These are phyloP conservation scores for Cathartes aura DNA, from an alignment of 2,113 vertebrate genomes.

Conservation along the genomic window DNA sequence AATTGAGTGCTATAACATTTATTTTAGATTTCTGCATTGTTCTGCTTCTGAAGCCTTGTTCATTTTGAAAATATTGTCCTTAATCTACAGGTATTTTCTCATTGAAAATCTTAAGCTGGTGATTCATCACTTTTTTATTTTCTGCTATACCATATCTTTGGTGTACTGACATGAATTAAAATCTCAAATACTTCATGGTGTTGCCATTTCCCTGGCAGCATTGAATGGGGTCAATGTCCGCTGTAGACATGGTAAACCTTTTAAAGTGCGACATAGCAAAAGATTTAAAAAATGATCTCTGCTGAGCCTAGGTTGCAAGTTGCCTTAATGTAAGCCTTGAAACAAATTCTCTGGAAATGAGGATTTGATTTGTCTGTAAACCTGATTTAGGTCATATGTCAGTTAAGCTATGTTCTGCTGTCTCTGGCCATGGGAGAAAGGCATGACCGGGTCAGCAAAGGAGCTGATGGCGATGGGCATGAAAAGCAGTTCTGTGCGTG, in stretches of 20 bases:
- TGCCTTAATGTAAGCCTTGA: constrained; percentile 42
- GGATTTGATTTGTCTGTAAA: constrained; percentile 53
- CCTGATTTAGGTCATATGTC: constrained; percentile 56
- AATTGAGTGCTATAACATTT: not conserved
- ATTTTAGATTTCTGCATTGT: not conserved
- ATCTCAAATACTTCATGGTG: not conserved
- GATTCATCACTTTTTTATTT: not conserved
- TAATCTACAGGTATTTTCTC: not conserved
- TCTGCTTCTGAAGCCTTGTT: not conserved
- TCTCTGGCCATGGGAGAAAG: not conserved
- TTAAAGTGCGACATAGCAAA: not conserved
- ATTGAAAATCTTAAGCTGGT: not conserved
- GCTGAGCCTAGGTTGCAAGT: constrained; percentile 2
- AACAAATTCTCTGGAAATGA: constrained; percentile 14
- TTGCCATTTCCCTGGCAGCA: not conserved
- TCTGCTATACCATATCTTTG: not conserved
- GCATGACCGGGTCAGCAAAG: constrained; percentile 1
- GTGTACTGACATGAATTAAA: not conserved
- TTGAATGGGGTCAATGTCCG: not conserved
- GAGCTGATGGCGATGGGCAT: not conserved
- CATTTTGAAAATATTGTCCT: not conserved
- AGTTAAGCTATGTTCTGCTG: constrained; percentile 8
- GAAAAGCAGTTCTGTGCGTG: not conserved
- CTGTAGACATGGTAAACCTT: not conserved
- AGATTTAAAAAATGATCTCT: constrained; percentile 11